Evolutionary conservation across 35 echinoderm and acorn worm species (phyloP), one percentile per base, ranked within the genome.

Genomic region (Nesometra sesokonis): DNA sequence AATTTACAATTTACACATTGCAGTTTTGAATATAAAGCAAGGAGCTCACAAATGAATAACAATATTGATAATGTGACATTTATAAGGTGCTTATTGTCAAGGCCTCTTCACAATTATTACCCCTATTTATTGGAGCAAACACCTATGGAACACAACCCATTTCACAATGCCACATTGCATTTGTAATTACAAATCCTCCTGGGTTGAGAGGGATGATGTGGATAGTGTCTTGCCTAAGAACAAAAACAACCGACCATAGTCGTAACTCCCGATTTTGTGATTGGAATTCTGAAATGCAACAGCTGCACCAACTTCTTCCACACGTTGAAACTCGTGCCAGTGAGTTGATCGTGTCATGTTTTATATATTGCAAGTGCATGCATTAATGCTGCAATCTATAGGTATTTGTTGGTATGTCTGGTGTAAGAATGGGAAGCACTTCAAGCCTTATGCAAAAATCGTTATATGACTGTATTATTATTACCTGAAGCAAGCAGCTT

Each of bases 401-500:
- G 29, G 77, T 11, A 8, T 13, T 23, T 8, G n/a, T n/a, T 67
- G n/a, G 13, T n/a, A 67, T 67, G n/a, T n/a, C 13, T 13, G 13
- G 13, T 13, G n/a, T 67, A 67, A 67, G n/a, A n/a, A 67, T 13
- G 13, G 52, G n/a, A 13, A 67, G 52, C 13, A 13, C n/a, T 67
- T 67, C 13, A 67, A 13, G 52, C 13, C 13, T 13, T 67, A 67
- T 67, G n/a, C 52, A 67, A 67, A 67, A 67, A n/a, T 13, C 52
- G n/a, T 13, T 13, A 13, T 13, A 67, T 67, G n/a, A n/a, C n/a
- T n/a, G n/a, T n/a, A n/a, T n/a, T 43, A 43, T 43, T 4, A 88
- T 89, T 85, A 97, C 95, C 89, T 85, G 86, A 91, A 19, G 95
- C 89, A 30, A 97, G 89, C 47, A 97, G 80, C 52, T 93, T 97